phyloP scores from a whole-genome alignment of 2,888 invertebrate genomes.

The Conistra vaccinii region DNA sequence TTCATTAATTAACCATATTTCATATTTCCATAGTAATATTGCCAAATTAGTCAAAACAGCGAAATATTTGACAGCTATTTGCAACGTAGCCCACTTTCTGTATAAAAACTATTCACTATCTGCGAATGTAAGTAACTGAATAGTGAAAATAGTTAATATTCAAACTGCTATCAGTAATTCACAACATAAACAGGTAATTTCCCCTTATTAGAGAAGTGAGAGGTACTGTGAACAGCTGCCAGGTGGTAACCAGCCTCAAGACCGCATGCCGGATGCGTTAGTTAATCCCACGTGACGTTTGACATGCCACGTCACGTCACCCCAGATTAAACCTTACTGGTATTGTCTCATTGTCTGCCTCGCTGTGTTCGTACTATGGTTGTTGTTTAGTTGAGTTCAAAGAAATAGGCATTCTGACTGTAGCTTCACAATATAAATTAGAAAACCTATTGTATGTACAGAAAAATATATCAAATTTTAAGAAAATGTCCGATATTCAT shows the following conservation, averaged over 20 bases:
- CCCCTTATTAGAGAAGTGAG: neutral
- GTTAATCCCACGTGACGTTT: constrained; percentile 8
- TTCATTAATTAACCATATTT: too few species aligned
- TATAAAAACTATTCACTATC: too few species aligned
- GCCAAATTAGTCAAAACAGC: too few species aligned
- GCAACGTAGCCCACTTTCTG: too few species aligned
- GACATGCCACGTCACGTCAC: neutral
- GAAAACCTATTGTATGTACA: too few species aligned
- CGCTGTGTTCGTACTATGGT: neutral
- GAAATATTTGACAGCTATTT: too few species aligned
- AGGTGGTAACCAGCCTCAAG: neutral
- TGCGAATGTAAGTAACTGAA: neutral
- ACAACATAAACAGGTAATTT: neutral
- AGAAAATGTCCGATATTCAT: too few species aligned
- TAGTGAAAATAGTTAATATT: neutral
- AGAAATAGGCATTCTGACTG: too few species aligned
- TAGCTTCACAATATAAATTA: too few species aligned
- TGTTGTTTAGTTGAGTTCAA: neutral
- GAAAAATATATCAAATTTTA: too few species aligned
- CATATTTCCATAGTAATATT: too few species aligned
- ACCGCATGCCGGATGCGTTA: constrained; percentile 22
- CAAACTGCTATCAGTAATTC: neutral
- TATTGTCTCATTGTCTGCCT: neutral
- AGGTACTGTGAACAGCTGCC: constrained; percentile 2
- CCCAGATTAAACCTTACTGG: neutral